Base-by-base conservation (phyloP, 2,797 vertebrate genomes). In the Loriculus beryllinus region DNA sequence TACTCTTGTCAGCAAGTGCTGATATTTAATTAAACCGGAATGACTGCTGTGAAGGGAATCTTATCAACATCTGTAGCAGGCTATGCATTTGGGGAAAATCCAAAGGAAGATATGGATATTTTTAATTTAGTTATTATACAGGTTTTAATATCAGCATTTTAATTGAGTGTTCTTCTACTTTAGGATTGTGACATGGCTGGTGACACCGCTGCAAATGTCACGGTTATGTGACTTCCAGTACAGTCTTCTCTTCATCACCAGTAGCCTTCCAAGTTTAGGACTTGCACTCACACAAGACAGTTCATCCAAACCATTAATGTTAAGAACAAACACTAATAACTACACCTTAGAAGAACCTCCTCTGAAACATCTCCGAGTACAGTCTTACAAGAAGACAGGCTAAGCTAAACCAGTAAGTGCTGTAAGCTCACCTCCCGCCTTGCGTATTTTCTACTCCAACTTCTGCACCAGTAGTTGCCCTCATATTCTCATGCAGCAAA, bases 21-120 rank as follows among this genome's bases (percentile, higher is more conserved):
- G 56, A 54, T 91, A 86, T 54, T 94, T 92, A 94, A 93, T 93
- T 94, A 95, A 92, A 71, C 40, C 0, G 0, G 68, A 87, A 74
- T 48, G 75, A 91, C 75, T 86, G 43, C 89, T 82, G 64, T 49
- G 71, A 80, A 87, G 64, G 71, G 71, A 92, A 48, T 74, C 76
- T 18, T 31, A 84, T 6, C 75, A 91, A 68, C 60, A 87, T 43
- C 79, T 74, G 56, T 8, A 91, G 25, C 59, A 84, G 35, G 28
- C 49, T 31, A 54, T 8, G 21, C 63, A 28, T 52, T 60, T 47
- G 29, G 59, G 54, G 56, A 77, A 82, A 83, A 90, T 12, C 22
- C 59, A 68, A 43, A 57, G 45, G 49, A 65, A 16, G 14, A 40
- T 7, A 85, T 1, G 7, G 10, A 33, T 10, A 68, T 71, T 90